phyloP scores from a whole-genome alignment of 2,797 vertebrate genomes.

The Peromyscus melanophrys region DNA sequence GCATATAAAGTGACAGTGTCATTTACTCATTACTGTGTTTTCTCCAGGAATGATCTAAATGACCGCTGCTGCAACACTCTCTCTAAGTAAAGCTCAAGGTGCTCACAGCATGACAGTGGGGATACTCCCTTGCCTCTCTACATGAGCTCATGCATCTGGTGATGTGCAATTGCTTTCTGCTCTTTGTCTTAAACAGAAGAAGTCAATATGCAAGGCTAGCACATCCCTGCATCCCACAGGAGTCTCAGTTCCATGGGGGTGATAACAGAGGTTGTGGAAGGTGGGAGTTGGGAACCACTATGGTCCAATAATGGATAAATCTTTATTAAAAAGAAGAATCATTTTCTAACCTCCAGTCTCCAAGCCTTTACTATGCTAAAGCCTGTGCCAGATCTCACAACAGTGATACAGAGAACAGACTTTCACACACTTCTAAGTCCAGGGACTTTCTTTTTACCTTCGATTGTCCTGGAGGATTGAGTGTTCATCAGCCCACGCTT shows the following conservation, averaged over 20 bases:
- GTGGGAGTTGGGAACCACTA: neutral
- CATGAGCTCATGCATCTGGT: neutral
- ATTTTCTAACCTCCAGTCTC: conserved; percentile 17
- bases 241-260: neutral
- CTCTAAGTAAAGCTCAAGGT: neutral
- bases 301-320: conserved; percentile 33
- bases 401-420: neutral
- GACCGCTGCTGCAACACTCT: neutral
- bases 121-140: neutral
- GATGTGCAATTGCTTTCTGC: neutral
- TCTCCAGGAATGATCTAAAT: neutral
- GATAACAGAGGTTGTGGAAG: neutral
- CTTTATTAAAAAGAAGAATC: neutral
- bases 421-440: conserved; percentile 49
- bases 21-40: neutral
- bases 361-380: conserved; percentile 33
- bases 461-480: conserved; percentile 40
- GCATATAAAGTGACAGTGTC: neutral
- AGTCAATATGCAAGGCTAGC: neutral
- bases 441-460: neutral
- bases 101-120: neutral
- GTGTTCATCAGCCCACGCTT: conserved; percentile 32
- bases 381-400: neutral
- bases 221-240: neutral
- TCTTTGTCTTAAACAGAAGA: neutral